Percentiles rank a stretch among this genome's conserved stretches.
phyloP scores from a whole-genome alignment of 1,140 invertebrate species.

The Drosophila neocordata region DNA sequence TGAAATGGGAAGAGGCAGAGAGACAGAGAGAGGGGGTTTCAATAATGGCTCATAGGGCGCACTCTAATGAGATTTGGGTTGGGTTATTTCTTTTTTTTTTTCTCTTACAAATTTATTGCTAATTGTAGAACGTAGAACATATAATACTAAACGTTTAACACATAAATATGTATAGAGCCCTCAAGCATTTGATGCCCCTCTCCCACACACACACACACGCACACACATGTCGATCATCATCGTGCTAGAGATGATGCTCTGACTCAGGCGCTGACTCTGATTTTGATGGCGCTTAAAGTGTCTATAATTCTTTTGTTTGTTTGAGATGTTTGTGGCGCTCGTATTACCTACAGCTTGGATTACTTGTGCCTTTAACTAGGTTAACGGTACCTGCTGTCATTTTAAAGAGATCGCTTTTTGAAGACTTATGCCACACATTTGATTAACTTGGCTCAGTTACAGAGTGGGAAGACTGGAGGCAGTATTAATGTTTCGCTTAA shows the following conservation, averaged over 20 bases:
- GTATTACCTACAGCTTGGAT: constrained; percentile 52
- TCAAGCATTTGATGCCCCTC: constrained; percentile 18
- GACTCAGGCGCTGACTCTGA: constrained; percentile 50
- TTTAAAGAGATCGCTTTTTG: constrained; percentile 15
- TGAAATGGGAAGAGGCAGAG: no score
- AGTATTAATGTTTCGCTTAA: background rate
- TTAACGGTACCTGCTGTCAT: constrained; percentile 53
- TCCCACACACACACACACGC: constrained; percentile 38
- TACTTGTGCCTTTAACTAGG: constrained; percentile 37
- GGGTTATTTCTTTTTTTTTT: background rate
- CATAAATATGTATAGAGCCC: constrained; percentile 36
- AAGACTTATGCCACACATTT: constrained; percentile 50
- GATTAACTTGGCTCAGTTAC: constrained; percentile 35
- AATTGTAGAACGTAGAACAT: constrained; percentile 59
- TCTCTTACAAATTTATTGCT: constrained; percentile 73
- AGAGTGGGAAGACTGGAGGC: background rate
- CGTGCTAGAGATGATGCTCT: constrained; percentile 14
- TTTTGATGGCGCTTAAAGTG: constrained; percentile 46
- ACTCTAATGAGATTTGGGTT: constrained; percentile 38
- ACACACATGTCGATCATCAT: constrained; percentile 28
- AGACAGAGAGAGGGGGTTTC: background rate
- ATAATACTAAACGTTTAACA: constrained; percentile 49
- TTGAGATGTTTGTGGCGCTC: constrained; percentile 48
- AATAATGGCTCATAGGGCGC: constrained; percentile 18
- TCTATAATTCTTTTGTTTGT: constrained; percentile 26